phyloP scores from a whole-genome alignment of 2,888 invertebrate species.

The Eurytoma adleriae region DNA sequence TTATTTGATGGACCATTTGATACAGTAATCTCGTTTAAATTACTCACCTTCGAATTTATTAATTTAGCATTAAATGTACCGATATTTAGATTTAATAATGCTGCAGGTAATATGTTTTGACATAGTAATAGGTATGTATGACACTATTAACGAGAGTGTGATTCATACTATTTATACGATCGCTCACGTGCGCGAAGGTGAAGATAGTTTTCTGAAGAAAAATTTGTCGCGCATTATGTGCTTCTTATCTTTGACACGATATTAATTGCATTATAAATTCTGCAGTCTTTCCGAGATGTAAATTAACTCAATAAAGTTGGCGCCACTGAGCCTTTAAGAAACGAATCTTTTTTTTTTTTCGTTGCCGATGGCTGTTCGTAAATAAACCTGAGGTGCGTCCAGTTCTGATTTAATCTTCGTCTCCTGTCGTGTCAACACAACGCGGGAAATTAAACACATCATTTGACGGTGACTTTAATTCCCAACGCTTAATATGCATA shows the following conservation, averaged over 20 bases:
- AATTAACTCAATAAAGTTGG: constrained; percentile 10
- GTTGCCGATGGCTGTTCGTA: constrained; percentile 18
- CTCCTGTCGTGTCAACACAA: constrained; percentile 39
- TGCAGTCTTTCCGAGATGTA: background rate
- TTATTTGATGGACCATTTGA: too few species aligned
- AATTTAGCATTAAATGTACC: background rate
- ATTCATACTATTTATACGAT: background rate
- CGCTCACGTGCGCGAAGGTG: background rate
- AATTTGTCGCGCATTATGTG: constrained; percentile 9
- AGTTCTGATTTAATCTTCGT: constrained; percentile 39
- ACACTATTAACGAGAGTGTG: constrained; percentile 9
- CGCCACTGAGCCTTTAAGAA: background rate
- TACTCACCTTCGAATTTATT: background rate
- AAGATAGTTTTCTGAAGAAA: background rate
- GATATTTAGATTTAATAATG: background rate
- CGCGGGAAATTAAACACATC: constrained; percentile 18
- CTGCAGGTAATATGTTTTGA: background rate
- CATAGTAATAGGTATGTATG: constrained; percentile 2
- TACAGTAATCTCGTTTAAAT: too few species aligned
- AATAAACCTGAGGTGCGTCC: constrained; percentile 11
- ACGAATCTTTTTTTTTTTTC: constrained; percentile 7
- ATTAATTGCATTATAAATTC: constrained; percentile 47
- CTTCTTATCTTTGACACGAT: constrained; percentile 40
- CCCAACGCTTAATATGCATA: too few species aligned
- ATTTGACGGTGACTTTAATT: background rate